Evolutionary conservation across 1,140 invertebrate species (phyloP).

Genomic region (Brachionus sp.): DNA sequence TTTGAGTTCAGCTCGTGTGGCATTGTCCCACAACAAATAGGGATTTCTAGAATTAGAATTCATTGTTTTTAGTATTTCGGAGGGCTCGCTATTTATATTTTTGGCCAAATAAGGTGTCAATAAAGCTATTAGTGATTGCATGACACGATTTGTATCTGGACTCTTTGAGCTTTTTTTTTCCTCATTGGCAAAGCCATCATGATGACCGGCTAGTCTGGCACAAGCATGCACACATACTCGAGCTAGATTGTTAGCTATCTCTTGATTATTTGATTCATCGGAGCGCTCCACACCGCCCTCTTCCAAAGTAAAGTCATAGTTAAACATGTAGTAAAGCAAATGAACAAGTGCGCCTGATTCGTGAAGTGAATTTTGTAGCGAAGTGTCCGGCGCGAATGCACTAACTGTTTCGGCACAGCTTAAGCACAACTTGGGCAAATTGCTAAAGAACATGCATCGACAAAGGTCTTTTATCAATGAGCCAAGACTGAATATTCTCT

Average conservation of each 20-base stretch:
- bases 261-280: slow-evolving; percentile 79
- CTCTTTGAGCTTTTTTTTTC: slow-evolving; percentile 63
- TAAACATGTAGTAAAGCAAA: slow-evolving; percentile 81
- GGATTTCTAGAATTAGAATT: slow-evolving; percentile 93
- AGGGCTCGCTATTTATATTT: slow-evolving; percentile 65
- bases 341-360: slow-evolving; percentile 89
- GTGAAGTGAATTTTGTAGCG: slow-evolving; percentile 82
- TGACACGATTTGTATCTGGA: slow-evolving; percentile 63
- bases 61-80: slow-evolving; percentile 82
- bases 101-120: slow-evolving; percentile 83
- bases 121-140: slow-evolving; percentile 70
- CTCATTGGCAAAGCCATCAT: slow-evolving; percentile 53
- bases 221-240: slow-evolving; percentile 79
- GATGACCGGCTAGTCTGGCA: slow-evolving; percentile 63
- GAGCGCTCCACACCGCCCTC: slow-evolving; percentile 86
- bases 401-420: slow-evolving; percentile 79
- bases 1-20: slow-evolving; percentile 81
- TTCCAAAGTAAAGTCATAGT: slow-evolving; percentile 94
- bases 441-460: slow-evolving; percentile 79
- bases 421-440: slow-evolving; percentile 73
- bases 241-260: slow-evolving; percentile 84
- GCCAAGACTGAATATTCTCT: slow-evolving; percentile 58
- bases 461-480: slow-evolving; percentile 81
- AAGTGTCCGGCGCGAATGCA: slow-evolving; percentile 73
- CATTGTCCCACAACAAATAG: slow-evolving; percentile 96